Percentiles rank a stretch among this genome's conserved stretches.
These are phyloP conservation scores for Sprattus sprattus DNA, from an alignment of 2,113 vertebrate genomes.

Conservation along the genomic window DNA sequence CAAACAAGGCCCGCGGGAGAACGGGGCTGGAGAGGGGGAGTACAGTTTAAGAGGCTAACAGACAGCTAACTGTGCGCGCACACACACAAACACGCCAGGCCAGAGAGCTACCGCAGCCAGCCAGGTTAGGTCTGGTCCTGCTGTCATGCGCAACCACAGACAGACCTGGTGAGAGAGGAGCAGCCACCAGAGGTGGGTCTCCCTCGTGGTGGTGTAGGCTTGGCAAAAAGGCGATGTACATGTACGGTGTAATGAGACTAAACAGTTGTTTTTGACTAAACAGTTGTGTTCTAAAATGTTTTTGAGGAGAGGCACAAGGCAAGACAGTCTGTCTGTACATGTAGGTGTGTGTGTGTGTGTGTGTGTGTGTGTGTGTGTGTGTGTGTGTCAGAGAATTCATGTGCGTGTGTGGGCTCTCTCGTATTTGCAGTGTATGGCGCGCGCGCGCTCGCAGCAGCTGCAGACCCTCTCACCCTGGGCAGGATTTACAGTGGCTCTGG, in stretches of 20 bases:
- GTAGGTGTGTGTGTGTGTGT: slow-evolving; percentile 19
- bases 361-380: slow-evolving; percentile 7
- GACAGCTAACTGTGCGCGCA: background rate
- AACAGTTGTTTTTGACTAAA: slow-evolving; percentile 23
- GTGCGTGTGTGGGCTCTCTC: slow-evolving; percentile 11
- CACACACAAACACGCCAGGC: background rate
- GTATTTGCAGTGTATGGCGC: slow-evolving; percentile 7
- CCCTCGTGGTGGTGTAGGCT: background rate
- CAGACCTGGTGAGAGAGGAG: background rate
- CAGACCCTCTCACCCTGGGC: slow-evolving; percentile 62
- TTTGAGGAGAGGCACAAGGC: slow-evolving; percentile 9
- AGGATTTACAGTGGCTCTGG: slow-evolving; percentile 74
- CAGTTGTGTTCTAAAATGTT: no score
- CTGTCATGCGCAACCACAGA: background rate
- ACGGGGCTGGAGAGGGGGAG: background rate
- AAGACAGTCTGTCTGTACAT: slow-evolving; percentile 5
- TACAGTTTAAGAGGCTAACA: background rate
- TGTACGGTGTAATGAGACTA: background rate
- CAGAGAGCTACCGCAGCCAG: background rate
- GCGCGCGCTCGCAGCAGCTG: slow-evolving; percentile 66
- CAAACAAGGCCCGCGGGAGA: slow-evolving; percentile 33
- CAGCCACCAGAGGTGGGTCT: background rate
- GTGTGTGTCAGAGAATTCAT: slow-evolving; percentile 39
- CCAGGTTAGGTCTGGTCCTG: background rate
- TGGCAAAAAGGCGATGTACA: background rate